Base-by-base conservation (phyloP, 2,113 vertebrate species). In the Castor canadensis region DNA sequence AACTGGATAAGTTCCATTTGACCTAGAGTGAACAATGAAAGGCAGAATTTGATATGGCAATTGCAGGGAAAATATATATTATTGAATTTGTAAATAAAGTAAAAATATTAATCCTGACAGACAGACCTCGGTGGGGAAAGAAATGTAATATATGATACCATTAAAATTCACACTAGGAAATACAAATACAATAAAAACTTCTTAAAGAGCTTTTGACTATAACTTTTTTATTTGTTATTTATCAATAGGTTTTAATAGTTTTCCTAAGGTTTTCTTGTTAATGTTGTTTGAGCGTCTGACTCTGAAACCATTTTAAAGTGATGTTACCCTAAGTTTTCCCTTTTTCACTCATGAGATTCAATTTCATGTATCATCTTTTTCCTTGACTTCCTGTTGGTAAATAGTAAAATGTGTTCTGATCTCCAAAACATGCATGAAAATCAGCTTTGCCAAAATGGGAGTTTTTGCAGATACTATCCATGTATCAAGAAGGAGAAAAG, bases 321-420 rank as follows among this genome's bases (percentile, higher is more conserved):
- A 45, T 45, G 69, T 66, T 91, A 40, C 40, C 79, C 8, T 75
- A 79, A 86, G 38, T 79, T 30, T 95, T 91, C 66, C 40, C 47
- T 92, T 56, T 54, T 20, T 87, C 35, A 86, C 60, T 94, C n/a
- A 6, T 30, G 64, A 93, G 71, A 69, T 62, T 95, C 28, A 75
- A 26, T 93, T 79, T 90, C 30, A 83, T 86, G 54, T 96, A 83
- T 87, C 35, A 80, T 93, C 91, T 67, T 54, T 28, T 95, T 54
- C 35, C 43, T 38, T 19, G 2, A 58, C 71, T 95, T 95, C 49
- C 24, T 75, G 20, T 45, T 76, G 52, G 71, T 95, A 91, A 87
- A 66, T 71, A 80, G 58, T 84, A 66, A 92, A 89, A 80, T 75
- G 10, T 75, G n/a, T 49, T 81, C 56, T 52, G 71, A 87, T 92